Conservation (phyloP, 92 coral and sea anemone genomes). For the Galaxea fascicularis region DNA sequence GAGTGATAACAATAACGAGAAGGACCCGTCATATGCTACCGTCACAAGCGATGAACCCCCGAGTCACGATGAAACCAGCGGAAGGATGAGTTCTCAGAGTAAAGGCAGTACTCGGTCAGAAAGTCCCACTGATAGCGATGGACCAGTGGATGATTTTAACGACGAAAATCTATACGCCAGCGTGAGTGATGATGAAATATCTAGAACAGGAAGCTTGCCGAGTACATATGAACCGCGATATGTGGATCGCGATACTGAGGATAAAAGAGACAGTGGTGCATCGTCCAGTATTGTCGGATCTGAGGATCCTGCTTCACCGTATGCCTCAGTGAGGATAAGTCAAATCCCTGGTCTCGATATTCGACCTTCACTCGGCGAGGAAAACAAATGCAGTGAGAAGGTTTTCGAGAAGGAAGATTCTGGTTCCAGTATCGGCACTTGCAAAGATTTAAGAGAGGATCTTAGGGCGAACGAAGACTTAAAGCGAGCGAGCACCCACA, state of each 20-base stretch:
- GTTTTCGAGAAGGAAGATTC: slow-evolving; percentile 64
- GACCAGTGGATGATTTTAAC: slow-evolving; percentile 18
- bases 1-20: slow-evolving; percentile 47
- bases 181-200: slow-evolving; percentile 73
- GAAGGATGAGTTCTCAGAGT: slow-evolving; percentile 35
- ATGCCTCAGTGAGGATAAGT: slow-evolving; percentile 89
- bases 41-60: slow-evolving; percentile 49
- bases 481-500: slow-evolving; percentile 77
- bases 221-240: background rate
- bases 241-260: slow-evolving; percentile 1
- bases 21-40: slow-evolving; percentile 74
- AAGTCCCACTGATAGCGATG: slow-evolving; percentile 34
- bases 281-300: slow-evolving; percentile 20
- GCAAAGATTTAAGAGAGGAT: slow-evolving; percentile 52
- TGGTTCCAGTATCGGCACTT: slow-evolving; percentile 53
- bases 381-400: slow-evolving; percentile 58
- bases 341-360: slow-evolving; percentile 83
- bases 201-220: slow-evolving; percentile 23
- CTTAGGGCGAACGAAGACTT: slow-evolving; percentile 50
- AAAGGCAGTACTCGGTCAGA: slow-evolving; percentile 29
- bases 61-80: slow-evolving; percentile 16
- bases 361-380: slow-evolving; percentile 41
- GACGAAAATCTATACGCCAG: slow-evolving; percentile 79
- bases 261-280: slow-evolving; percentile 38
- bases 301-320: slow-evolving; percentile 72